Base-by-base conservation (phyloP, 2,888 invertebrate species). In the Rhagonycha fulva region DNA sequence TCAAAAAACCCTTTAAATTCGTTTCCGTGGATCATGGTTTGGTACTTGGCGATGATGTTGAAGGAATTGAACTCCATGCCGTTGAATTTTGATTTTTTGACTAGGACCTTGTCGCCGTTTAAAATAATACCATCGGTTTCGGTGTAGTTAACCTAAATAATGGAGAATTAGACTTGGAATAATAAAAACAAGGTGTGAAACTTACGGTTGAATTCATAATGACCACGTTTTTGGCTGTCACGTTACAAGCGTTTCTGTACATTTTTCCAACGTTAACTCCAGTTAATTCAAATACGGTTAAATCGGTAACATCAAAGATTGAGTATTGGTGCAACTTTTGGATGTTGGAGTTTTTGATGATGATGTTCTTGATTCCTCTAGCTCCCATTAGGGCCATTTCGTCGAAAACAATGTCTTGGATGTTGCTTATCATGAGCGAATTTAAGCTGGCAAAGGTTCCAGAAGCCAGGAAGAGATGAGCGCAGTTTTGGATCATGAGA, bases 331-430 rank as follows among this genome's bases (percentile, higher is more conserved):
- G 71, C 2, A 77, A 11, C 24, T 66, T 61, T 0, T 74, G 71
- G 9, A 77, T 77, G 19, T 77, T 77, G 4, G 77, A 74, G 9
- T 30, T 61, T 9, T 69, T 74, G 7, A 77, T 75, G n/a, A 63
- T 14, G 12, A 77, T 71, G 32, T 77, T 74, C 14, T 72, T 77
- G 23, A 77, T 66, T 4, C 63, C 77, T 62, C 74, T 69, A 4
- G 77, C 77, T 4, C 77, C 77, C 77, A 77, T 77, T 4, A 77
- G 47, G 0, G 77, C 71, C 77, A 77, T 77, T 32, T 77, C 74
- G 3, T 67, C 72, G 5, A 77, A 74, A 4, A 70, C 60, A 30
- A 77, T 69, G 19, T 74, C 72, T 62, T 72, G 47, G 12, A 77
- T 74, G 26, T 72, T 73, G 66, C 30, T 77, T n/a, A 77, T 77